Conservation (phyloP, 2,113 vertebrate species). For the Chelonoidis abingdonii region DNA sequence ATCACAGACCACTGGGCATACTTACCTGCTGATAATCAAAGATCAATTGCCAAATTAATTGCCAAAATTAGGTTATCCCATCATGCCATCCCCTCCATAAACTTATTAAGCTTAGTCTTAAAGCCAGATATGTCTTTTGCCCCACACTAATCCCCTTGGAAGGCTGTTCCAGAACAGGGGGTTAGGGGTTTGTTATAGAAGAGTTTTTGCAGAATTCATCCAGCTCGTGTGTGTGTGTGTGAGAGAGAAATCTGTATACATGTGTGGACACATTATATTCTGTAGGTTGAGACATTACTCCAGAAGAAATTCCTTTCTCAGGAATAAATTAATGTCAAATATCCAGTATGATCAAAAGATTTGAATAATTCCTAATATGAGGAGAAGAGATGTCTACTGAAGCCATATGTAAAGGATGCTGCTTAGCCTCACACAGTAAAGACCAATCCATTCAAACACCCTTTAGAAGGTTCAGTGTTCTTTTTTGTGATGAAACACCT, state of each 20-base stretch:
- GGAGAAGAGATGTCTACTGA: not conserved
- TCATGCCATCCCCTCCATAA: too few relatives aligned
- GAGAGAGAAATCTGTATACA: not conserved
- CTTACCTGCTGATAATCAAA: too few relatives aligned
- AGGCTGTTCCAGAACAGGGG: too few relatives aligned
- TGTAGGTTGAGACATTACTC: not conserved
- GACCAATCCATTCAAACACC: not conserved
- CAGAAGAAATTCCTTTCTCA: not conserved
- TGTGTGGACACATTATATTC: rapidly evolving
- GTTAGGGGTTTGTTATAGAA: too few relatives aligned
- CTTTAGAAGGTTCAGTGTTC: not conserved
- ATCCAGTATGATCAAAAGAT: not conserved
- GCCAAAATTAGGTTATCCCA: too few relatives aligned
- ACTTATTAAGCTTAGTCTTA: too few relatives aligned
- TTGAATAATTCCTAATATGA: not conserved
- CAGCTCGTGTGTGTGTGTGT: not conserved
- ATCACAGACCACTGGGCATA: too few relatives aligned
- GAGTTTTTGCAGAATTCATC: not conserved
- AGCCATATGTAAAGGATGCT: not conserved
- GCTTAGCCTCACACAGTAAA: not conserved
- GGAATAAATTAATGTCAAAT: not conserved
- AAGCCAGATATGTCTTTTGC: too few relatives aligned
- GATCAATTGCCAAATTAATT: too few relatives aligned
- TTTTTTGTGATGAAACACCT: not conserved
- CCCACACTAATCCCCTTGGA: too few relatives aligned